Evolutionary conservation across 1,140 invertebrate species (phyloP), one percentile per base, ranked within the genome.

Genomic region (Aphelinus atriplicis): DNA sequence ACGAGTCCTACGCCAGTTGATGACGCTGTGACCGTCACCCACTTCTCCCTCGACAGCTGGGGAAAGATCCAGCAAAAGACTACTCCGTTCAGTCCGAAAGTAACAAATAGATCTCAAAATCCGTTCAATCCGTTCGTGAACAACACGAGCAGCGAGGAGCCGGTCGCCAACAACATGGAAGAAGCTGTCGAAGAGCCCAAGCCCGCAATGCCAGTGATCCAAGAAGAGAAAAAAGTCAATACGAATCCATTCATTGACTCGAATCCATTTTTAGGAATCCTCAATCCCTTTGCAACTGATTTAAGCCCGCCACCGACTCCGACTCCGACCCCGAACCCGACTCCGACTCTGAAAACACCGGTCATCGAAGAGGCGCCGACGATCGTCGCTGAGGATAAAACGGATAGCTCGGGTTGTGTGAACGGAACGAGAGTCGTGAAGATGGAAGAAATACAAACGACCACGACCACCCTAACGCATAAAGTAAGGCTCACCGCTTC

Each of bases 211-310:
- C 86, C 71, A 87, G 81, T 66, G 75, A 80, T 75, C 62, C 56
- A 60, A 26, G 85, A 87, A 7, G 89, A 89, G 70, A 86, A 84
- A 72, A 85, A 85, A 76, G 71, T 79, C 7, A 85, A 86, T 74
- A 90, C 88, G 1, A 91, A 91, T 82, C 90, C 90, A 10, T 91
- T 91, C 72, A 89, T 89, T 69, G 86, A 89, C 78, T 87, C 86
- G 9, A 90, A 90, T 85, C 89, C 90, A 45, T 90, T 90, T 75
- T 76, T 87, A 10, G 85, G 84, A 2, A 63, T 85, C 61, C 78
- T 87, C 2, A 86, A 88, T 80, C 88, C 84, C n/a, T 85, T 88
- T 62, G 89, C 71, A 51, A 58, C 51, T 47, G 71, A 77, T 26
- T 48, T 77, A 26, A 73, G 46, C n/a, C n/a, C 75, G 42, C 50